These are phyloP conservation scores for Chrosomus eos DNA, from an alignment of 2,797 vertebrate species.

Conservation along the genomic window DNA sequence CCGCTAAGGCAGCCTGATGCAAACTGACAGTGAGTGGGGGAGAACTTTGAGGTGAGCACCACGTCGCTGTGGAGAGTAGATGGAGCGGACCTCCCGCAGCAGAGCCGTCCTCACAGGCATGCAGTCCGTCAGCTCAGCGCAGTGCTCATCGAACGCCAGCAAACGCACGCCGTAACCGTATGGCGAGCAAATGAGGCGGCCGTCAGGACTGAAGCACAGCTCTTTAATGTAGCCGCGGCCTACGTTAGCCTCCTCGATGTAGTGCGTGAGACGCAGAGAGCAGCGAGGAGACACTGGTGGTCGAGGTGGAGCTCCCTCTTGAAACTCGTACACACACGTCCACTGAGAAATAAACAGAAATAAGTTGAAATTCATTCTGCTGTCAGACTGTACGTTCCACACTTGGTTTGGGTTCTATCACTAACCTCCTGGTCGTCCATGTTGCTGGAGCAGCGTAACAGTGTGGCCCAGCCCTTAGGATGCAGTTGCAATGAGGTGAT, in stretches of 20 bases:
- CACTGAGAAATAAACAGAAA: slow-evolving; percentile 77
- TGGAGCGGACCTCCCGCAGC: slow-evolving; percentile 91
- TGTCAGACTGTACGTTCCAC: not conserved
- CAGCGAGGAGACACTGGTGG: slow-evolving; percentile 89
- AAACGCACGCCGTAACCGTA: slow-evolving; percentile 96
- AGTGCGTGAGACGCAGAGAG: slow-evolving; percentile 94
- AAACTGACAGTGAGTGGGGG: slow-evolving; percentile 98
- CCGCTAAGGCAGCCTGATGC: slow-evolving; percentile 99
- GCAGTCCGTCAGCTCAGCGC: slow-evolving; percentile 94
- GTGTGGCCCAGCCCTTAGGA: slow-evolving; percentile 95
- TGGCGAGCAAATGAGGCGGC: slow-evolving; percentile 96
- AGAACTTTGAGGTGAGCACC: slow-evolving; percentile 99
- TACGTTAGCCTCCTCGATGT: slow-evolving; percentile 97
- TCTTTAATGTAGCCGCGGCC: slow-evolving; percentile 98
- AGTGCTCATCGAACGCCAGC: slow-evolving; percentile 90
- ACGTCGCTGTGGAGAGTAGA: slow-evolving; percentile 98
- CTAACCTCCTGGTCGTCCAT: slow-evolving; percentile 96
- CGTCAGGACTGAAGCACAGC: slow-evolving; percentile 97
- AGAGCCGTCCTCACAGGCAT: slow-evolving; percentile 89
- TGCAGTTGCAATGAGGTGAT: slow-evolving; percentile 98
- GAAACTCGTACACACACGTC: slow-evolving; percentile 99
- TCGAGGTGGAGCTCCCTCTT: slow-evolving; percentile 92
- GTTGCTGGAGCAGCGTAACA: slow-evolving; percentile 97
- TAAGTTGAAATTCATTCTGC: not conserved
- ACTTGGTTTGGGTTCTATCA: not conserved